Percentiles rank a stretch among this genome's conserved stretches.
phyloP scores from a whole-genome alignment of 2,113 vertebrate species.

The Vidua chalybeata region DNA sequence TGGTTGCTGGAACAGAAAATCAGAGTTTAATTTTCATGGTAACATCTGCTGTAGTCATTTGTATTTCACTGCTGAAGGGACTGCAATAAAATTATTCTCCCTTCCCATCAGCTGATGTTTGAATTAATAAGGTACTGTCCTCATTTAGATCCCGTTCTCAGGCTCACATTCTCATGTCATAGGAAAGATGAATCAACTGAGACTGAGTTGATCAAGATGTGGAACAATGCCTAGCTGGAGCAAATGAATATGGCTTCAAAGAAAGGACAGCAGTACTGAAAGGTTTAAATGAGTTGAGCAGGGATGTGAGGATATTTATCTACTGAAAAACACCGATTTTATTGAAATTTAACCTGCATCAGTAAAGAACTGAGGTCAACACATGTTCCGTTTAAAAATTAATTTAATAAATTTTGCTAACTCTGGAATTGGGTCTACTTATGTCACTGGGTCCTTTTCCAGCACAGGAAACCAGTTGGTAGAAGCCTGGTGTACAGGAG shows the following conservation, averaged over 20 bases:
- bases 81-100: not conserved
- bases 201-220: not conserved
- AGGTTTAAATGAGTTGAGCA: not conserved
- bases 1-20: not conserved
- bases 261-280: not conserved
- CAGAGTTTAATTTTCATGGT: not conserved
- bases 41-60: not conserved
- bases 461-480: not conserved
- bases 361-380: not conserved
- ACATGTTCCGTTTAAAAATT: not conserved
- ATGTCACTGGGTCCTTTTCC: not conserved
- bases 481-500: not conserved
- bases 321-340: not conserved
- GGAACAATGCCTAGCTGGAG: not conserved
- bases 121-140: not conserved
- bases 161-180: not conserved
- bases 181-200: conserved; percentile 5
- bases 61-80: not conserved
- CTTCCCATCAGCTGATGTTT: not conserved
- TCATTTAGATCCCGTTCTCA: not conserved
- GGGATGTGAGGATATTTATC: not conserved
- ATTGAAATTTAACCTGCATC: not conserved
- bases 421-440: not conserved
- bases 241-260: not conserved
- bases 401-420: not conserved